These are phyloP conservation scores for Pycnonotus jocosus DNA, from an alignment of 2,113 vertebrate species.

Conservation along the genomic window DNA sequence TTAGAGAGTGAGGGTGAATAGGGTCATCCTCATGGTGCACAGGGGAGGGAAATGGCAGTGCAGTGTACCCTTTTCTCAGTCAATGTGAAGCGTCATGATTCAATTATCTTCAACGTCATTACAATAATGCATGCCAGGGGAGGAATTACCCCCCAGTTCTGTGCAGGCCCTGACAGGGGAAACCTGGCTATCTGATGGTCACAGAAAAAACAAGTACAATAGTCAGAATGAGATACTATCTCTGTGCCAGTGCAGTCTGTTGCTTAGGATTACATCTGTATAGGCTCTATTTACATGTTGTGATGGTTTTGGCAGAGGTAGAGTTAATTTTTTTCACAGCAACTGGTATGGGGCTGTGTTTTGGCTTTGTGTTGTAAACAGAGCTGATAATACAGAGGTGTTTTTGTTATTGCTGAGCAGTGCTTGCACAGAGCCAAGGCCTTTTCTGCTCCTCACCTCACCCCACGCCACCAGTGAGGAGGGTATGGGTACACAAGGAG, in stretches of 20 bases:
- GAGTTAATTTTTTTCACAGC: not conserved
- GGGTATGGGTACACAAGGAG: not conserved
- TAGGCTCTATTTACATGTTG: not conserved
- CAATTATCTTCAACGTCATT: not conserved
- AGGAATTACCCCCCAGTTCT: not conserved
- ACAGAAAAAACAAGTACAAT: not conserved
- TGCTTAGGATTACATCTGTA: not conserved
- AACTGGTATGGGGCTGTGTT: not conserved
- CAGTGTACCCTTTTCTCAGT: not conserved
- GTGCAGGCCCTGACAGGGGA: not conserved
- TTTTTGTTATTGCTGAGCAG: not conserved
- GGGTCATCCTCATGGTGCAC: not conserved
- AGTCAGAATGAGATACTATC: not conserved
- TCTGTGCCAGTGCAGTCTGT: not conserved
- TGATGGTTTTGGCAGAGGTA: not conserved
- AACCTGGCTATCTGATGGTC: not conserved
- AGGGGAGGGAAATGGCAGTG: not conserved
- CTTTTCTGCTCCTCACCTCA: not conserved
- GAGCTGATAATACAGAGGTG: too few relatives aligned
- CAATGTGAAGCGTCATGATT: not conserved
- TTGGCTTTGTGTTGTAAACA: not conserved
- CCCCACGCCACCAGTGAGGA: fast-evolving
- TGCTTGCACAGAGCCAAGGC: not conserved
- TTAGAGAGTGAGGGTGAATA: not conserved
- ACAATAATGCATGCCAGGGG: not conserved